Evolutionary conservation across 2,113 vertebrate genomes (phyloP), one percentile per base, ranked within the genome.

Genomic region (Prochilodus magdalenae): DNA sequence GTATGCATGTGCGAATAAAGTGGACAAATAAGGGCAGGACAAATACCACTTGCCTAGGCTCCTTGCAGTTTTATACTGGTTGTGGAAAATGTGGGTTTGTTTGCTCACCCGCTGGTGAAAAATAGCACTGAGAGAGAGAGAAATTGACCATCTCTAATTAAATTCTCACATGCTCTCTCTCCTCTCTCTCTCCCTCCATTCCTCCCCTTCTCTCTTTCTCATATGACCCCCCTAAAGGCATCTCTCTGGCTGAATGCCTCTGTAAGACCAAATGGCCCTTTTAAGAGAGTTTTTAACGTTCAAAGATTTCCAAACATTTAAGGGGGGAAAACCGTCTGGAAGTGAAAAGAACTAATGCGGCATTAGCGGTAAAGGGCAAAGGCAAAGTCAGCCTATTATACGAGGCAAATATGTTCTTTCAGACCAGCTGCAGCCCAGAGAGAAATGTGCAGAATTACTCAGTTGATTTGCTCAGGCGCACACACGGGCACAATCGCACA

Each of bases 121-220:
- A 60, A 60, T 60, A 60, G 12, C 24, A 13, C n/a, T 53, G 51
- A 27, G 57, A 65, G 29, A 55, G 8, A 24, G 73, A 59, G 27
- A 40, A 75, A 75, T 60, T 75, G 73, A 60, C 73, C 29, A 26
- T 30, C 10, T 22, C 73, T 75, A 75, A 75, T 59, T 36, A 20
- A 36, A 59, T n/a, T 51, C 55, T 11, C 8, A 4, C n/a, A 26
- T 22, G n/a, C n/a, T 13, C 57, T 33, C 51, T 84, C 76, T 55
- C n/a, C 29, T 84, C 75, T 66, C 36, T 6, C 1, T 13, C 73
- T 73, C 79, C 82, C 65, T 44, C 27, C 33, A 18, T 26, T n/a
- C 3, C 57, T 7, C 18, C 6, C 20, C 22, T 4, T 55, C 18
- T 60, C 57, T 60, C 49, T 51, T 5, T 51, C 49, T 51, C 49